Evolutionary conservation across 2,888 invertebrate genomes (phyloP), one percentile per base, ranked within the genome.

Genomic region (Eulithis prunata): DNA sequence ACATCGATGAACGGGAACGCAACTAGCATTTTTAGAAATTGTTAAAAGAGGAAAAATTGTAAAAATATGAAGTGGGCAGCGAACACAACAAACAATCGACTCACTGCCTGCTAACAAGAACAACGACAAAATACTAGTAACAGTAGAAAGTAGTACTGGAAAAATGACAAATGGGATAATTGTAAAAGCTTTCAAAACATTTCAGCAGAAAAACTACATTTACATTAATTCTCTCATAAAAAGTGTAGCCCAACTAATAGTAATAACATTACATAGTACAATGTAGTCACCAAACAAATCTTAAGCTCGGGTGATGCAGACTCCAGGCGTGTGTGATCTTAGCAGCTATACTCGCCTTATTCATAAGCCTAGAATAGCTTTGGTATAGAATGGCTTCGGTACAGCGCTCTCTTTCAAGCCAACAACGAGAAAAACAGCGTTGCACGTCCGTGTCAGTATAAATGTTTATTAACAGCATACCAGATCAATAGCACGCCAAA

Each of bases 401-500:
- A 21, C 21, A 21, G 21, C 21, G 21, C 21, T 21, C 21, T 21
- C 21, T 21, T 21, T 21, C 21, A 21, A 21, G 21, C 21, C 21
- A 58, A 21, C 28, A 21, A 11, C 41, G 21, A 41, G 43, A 52
- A 59, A 52, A n/a, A 52, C 21, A 52, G 28, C 21, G 58, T 38
- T 57, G 14, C 12, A 21, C 21, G 21, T 21, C 12, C 21, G 8
- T 43, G n/a, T 28, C 57, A 47, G 46, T 32, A 14, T 32, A 38
- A 13, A 12, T 38, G 38, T 41, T 57, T 49, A 49, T 57, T 65
- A 62, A 72, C 68, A 73, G 58, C 51, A 76, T 77, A 78, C 72
- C 74, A 77, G 74, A 76, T 70, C 71, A 71, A 72, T 75, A 77
- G 76, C 79, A 73, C 78, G 76, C 71, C 71, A 70, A 71, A 71